Evolutionary conservation across 2,888 invertebrate genomes (phyloP).

Genomic region (Mimachlamys varia): DNA sequence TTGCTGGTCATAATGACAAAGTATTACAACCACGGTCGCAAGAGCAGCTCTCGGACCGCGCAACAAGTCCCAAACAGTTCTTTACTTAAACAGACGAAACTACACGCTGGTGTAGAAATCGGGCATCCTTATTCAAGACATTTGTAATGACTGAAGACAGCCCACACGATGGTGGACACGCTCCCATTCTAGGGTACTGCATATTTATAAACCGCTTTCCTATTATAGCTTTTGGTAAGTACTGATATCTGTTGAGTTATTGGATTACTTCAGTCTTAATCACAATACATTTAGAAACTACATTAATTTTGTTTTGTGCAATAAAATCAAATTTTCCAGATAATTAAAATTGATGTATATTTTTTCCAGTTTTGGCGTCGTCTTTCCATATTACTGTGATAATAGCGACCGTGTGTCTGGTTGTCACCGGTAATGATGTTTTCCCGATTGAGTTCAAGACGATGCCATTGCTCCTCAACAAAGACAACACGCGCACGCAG

Average conservation of each 20-base stretch:
- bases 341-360: not conserved
- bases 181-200: not conserved
- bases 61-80: not conserved
- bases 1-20: not conserved
- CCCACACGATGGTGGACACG: not conserved
- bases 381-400: constrained; percentile 56
- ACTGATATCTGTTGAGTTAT: not conserved
- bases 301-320: too few relatives aligned
- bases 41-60: not conserved
- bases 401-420: constrained; percentile 54
- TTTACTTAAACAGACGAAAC: too few relatives aligned
- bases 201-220: not conserved
- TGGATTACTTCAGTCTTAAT: not conserved
- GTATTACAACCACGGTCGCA: not conserved
- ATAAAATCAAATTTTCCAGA: not conserved
- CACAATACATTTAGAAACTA: not conserved
- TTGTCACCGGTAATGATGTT: constrained; percentile 58
- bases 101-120: too few relatives aligned
- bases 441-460: constrained; percentile 63
- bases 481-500: constrained; percentile 56
- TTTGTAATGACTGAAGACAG: not conserved
- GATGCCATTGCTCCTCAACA: constrained; percentile 60
- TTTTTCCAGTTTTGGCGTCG: constrained; percentile 59
- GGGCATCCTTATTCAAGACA: too few relatives aligned
- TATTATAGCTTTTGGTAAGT: not conserved